Evolutionary conservation across 2,797 vertebrate genomes (phyloP).

Genomic region (Scolopax bukidnonensis): DNA sequence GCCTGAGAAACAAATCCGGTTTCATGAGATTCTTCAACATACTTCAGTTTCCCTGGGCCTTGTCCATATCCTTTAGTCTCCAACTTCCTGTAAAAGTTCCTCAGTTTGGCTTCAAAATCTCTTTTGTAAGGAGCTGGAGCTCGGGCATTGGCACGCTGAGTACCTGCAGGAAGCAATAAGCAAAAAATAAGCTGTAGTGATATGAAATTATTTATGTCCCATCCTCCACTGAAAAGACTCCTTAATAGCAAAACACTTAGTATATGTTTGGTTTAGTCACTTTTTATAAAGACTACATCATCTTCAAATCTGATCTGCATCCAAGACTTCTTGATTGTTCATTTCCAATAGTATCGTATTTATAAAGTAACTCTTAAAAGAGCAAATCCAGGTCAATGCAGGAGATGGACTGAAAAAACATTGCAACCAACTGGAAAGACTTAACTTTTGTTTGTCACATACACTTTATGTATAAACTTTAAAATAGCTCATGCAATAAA

Average conservation of each 20-base stretch:
- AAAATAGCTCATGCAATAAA: not conserved
- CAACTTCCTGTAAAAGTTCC: slow-evolving; percentile 97
- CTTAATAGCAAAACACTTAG: not conserved
- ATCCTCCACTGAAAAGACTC: not conserved
- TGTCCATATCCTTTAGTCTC: slow-evolving; percentile 98
- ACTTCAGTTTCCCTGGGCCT: slow-evolving; percentile 98
- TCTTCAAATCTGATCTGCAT: not conserved
- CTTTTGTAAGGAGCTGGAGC: slow-evolving; percentile 97
- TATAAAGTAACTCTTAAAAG: not conserved
- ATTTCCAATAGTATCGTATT: not conserved
- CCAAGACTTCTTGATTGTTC: not conserved
- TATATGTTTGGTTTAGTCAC: not conserved
- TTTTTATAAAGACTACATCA: not conserved
- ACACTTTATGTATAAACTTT: not conserved
- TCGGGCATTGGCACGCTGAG: slow-evolving; percentile 93
- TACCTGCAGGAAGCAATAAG: slow-evolving; percentile 80
- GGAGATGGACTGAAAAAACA: not conserved
- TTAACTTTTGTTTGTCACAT: not conserved
- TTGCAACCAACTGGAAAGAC: not conserved
- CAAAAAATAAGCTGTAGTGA: not conserved
- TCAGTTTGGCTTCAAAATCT: slow-evolving; percentile 97
- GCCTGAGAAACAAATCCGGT: not conserved
- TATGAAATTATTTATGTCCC: not conserved
- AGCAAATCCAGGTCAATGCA: not conserved
- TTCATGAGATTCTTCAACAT: slow-evolving; percentile 60